Conservation (phyloP, 1,140 invertebrate species). For the Bombus sibiricus region DNA sequence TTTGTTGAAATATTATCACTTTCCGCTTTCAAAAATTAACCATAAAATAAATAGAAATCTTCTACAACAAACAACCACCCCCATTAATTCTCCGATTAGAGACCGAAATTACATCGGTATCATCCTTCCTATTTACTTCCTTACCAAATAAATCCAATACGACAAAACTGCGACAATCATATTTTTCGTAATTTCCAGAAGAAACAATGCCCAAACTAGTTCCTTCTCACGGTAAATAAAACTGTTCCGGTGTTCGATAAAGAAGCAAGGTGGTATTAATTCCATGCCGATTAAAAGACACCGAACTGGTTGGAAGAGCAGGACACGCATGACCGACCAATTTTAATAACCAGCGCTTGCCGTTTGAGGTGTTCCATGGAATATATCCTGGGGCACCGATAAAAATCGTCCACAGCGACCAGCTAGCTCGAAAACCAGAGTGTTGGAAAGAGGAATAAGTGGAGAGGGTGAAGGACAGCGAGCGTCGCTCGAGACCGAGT, state of each 20-base stretch:
- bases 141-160: background rate
- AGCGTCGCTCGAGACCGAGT: slow-evolving; percentile 15
- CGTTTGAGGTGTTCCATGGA: slow-evolving; percentile 8
- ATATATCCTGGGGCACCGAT: background rate
- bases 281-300: slow-evolving; percentile 5
- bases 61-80: background rate
- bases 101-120: background rate
- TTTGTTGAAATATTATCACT: too few relatives aligned
- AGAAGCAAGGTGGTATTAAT: background rate
- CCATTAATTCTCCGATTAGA: background rate
- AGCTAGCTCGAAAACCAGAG: background rate
- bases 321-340: background rate
- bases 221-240: background rate
- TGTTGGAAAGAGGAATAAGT: background rate
- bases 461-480: background rate
- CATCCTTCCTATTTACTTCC: background rate
- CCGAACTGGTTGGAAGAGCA: background rate
- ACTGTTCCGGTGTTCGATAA: background rate
- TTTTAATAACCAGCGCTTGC: slow-evolving; percentile 22
- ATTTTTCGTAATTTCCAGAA: background rate
- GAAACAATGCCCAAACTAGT: background rate
- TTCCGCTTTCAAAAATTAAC: background rate
- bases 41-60: background rate
- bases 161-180: background rate
- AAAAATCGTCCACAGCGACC: background rate